Evolutionary conservation across 23 tunicate species (phyloP).

Genomic region (Styela clava): DNA sequence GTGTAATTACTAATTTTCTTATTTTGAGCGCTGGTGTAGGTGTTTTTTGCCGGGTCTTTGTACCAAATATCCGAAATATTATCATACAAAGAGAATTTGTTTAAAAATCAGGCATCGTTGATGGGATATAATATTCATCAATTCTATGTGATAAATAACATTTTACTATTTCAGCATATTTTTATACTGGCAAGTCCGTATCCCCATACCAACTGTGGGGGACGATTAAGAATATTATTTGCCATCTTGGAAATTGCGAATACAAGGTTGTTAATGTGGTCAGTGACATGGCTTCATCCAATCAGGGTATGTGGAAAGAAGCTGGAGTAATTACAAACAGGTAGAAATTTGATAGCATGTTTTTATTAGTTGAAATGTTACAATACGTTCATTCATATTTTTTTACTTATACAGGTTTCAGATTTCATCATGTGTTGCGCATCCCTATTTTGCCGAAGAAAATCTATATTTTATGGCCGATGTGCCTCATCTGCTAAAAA

Average conservation of each 20-base stretch:
- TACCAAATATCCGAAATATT: no score
- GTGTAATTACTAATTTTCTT: not conserved
- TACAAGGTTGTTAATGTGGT: not conserved
- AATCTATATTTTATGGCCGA: not conserved
- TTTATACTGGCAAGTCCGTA: not conserved
- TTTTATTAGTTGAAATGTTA: not conserved
- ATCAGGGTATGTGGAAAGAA: conserved; percentile 3
- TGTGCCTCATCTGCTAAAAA: conserved; percentile 11
- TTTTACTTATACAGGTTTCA: not conserved
- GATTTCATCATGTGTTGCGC: not conserved
- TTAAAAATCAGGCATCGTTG: no score
- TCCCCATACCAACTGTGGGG: not conserved
- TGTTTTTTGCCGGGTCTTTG: no score
- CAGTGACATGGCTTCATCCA: not conserved
- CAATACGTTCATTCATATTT: no score
- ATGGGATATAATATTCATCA: no score
- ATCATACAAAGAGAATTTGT: no score
- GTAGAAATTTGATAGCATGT: not conserved
- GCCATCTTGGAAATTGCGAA: not conserved
- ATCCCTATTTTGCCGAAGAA: conserved; percentile 5
- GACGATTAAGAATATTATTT: not conserved
- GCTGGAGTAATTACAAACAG: not conserved
- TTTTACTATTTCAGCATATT: conserved; percentile 1
- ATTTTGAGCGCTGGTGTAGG: no score
- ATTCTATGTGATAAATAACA: no score